Conservation (phyloP, 1,140 invertebrate genomes). For the Drosophila sp. region DNA sequence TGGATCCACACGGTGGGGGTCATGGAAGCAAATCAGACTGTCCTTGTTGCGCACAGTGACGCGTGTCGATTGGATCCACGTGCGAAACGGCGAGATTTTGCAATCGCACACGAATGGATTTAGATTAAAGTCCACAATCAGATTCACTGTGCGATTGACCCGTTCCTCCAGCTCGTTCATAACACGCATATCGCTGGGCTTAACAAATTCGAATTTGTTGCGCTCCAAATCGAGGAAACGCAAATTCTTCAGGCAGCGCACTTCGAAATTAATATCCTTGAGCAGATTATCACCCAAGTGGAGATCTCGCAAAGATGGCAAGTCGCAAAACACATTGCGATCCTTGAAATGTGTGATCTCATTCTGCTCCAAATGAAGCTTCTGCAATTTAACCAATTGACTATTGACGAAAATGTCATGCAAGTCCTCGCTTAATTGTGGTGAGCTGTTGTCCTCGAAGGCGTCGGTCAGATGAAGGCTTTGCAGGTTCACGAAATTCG, state of each 20-base stretch:
- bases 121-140: constrained; percentile 87
- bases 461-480: constrained; percentile 91
- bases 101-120: constrained; percentile 90
- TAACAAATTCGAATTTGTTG: constrained; percentile 87
- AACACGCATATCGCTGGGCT: constrained; percentile 85
- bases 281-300: constrained; percentile 88
- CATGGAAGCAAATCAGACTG: constrained; percentile 84
- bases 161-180: constrained; percentile 85
- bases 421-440: constrained; percentile 86
- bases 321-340: constrained; percentile 87
- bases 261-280: constrained; percentile 87
- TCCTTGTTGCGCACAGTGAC: constrained; percentile 86
- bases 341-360: constrained; percentile 89
- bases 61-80: constrained; percentile 87
- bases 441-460: constrained; percentile 88
- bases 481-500: constrained; percentile 89
- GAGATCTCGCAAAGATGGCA: constrained; percentile 87
- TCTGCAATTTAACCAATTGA: constrained; percentile 87
- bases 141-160: constrained; percentile 83
- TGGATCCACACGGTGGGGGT: constrained; percentile 58
- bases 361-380: constrained; percentile 91
- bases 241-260: constrained; percentile 87
- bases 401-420: constrained; percentile 90
- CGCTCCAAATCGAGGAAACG: constrained; percentile 88
- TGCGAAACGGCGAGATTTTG: constrained; percentile 85